A percentile compares a stretch with the other conserved stretches of the same genome.
These are phyloP conservation scores for Nothoprocta pentlandii DNA, from an alignment of 2,113 vertebrate genomes.

Conservation along the genomic window DNA sequence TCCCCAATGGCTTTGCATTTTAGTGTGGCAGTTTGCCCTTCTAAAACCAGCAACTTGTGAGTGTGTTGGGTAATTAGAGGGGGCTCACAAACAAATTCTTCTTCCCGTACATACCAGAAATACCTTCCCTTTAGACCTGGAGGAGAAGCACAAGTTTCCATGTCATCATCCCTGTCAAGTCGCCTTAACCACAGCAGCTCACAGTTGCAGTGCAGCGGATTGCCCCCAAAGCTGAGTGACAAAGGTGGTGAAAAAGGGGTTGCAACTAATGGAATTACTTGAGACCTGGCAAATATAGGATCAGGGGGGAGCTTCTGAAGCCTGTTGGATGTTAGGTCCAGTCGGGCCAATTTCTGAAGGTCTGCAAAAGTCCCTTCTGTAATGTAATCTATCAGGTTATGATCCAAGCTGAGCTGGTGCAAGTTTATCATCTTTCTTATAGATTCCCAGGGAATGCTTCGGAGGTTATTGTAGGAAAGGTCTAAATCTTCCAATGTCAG, in stretches of 20 bases:
- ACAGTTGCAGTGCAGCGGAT: constrained; percentile 96
- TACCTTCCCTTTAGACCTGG: constrained; percentile 91
- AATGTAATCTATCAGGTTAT: constrained; percentile 93
- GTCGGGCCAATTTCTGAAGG: constrained; percentile 90
- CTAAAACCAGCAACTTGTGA: constrained; percentile 93
- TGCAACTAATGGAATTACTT: constrained; percentile 80
- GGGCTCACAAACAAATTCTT: constrained; percentile 95
- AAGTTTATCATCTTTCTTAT: constrained; percentile 95
- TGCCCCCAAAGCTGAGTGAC: constrained; percentile 94
- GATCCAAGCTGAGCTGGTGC: constrained; percentile 96
- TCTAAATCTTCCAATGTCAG: constrained; percentile 94
- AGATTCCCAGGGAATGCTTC: constrained; percentile 91
- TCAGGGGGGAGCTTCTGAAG: constrained; percentile 96
- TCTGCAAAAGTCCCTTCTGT: constrained; percentile 93
- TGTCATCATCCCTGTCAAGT: constrained; percentile 91
- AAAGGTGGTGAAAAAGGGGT: constrained; percentile 89
- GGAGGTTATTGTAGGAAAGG: constrained; percentile 96
- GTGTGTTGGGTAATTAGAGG: constrained; percentile 97
- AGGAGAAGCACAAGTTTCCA: constrained; percentile 97
- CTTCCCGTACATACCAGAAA: constrained; percentile 94
- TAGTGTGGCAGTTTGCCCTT: constrained; percentile 93
- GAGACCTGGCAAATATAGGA: constrained; percentile 93
- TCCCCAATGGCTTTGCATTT: constrained; percentile 97
- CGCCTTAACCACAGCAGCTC: constrained; percentile 94
- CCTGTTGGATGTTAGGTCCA: constrained; percentile 95